Base-by-base conservation (phyloP, 2,797 vertebrate genomes). In the Alcedo atthis region DNA sequence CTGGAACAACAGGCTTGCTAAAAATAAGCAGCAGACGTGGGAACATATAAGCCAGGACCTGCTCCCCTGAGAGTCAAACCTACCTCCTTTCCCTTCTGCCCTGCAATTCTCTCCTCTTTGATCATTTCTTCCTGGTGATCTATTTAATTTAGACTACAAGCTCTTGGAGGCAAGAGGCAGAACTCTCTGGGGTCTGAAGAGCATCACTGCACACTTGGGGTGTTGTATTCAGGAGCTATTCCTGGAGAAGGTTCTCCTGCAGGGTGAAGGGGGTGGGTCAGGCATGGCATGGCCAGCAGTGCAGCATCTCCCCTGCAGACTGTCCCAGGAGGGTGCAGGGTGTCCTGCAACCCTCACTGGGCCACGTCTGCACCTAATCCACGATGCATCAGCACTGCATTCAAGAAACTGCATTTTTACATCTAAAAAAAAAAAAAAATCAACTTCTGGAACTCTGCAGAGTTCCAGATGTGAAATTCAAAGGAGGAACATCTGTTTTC, bases 401-500 rank as follows among this genome's bases (percentile, higher is more conserved):
- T 74, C 80, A 81, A 93, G 35, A 82, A 86, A 59, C 6, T 26
- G 51, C 15, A 2, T 71, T 90, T 95, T 76, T 3, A 70, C 86
- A 78, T 83, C 45, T n/a, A n/a, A 80, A 92, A 86, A 93, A 46
- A 25, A 25, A 6, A 55, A 87, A 87, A 86, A 78, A 1, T 81
- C 58, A 49, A 32, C 51, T 92, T 91, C 66, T 66, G 48, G 54
- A 94, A 90, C 85, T 33, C n/a, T 91, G 79, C 90, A 86, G 81
- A 79, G 74, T 30, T 95, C 85, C 88, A 86, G 92, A 91, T 93
- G 96, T 93, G 92, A 94, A 95, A 97, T 93, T 93, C 88, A 95
- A 96, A 93, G 77, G 83, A 37, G 37, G 37, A 30, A 32, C 49
- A 55, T 37, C 61, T 70, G 8, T 74, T 79, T 86, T 80, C 74